phyloP scores from a whole-genome alignment of 2,888 invertebrate species.

The Peribatodes rhomboidaria region DNA sequence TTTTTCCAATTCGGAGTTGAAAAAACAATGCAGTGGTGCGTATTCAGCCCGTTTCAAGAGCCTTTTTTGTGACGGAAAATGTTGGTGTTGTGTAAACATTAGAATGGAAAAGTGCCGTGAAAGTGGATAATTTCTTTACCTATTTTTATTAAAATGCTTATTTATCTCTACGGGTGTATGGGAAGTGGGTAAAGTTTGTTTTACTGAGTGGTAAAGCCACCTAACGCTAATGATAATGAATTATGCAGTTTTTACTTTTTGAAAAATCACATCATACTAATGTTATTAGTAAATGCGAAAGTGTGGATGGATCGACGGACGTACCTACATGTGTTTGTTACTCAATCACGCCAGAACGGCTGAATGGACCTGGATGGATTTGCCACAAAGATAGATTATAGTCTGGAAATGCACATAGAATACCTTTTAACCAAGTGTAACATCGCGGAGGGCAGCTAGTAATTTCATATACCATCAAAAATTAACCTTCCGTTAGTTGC shows the following conservation, averaged over 20 bases:
- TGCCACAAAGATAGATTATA: too few relatives aligned
- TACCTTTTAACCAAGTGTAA: too few relatives aligned
- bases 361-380: too few relatives aligned
- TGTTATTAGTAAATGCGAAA: too few relatives aligned
- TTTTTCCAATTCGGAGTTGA: neutral
- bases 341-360: too few relatives aligned
- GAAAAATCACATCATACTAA: too few relatives aligned
- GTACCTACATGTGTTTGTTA: too few relatives aligned
- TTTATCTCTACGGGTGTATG: neutral
- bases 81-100: conserved; percentile 18
- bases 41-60: conserved; percentile 12
- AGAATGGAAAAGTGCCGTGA: conserved; percentile 25
- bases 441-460: too few relatives aligned
- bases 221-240: neutral
- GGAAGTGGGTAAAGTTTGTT: conserved; percentile 8
- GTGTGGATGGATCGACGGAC: too few relatives aligned
- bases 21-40: neutral
- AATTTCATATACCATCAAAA: too few relatives aligned
- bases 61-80: conserved; percentile 19
- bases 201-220: conserved; percentile 5
- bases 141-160: neutral
- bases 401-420: too few relatives aligned
- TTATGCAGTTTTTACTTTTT: neutral
- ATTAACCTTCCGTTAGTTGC: neutral
- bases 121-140: conserved; percentile 21